Evolutionary conservation across 2,888 invertebrate genomes (phyloP).

Genomic region (Heliothis peltigera): DNA sequence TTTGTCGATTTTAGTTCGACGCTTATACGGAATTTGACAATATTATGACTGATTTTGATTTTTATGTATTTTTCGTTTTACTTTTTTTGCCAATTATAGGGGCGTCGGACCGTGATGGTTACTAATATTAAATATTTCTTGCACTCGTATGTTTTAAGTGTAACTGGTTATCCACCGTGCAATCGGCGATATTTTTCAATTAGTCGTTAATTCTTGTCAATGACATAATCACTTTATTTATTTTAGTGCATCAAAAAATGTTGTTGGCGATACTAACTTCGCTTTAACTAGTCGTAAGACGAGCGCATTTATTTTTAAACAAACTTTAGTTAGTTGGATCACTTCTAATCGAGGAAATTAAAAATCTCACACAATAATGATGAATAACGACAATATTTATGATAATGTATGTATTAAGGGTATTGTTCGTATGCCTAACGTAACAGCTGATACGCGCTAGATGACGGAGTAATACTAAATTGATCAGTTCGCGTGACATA

Average conservation of each 20-base stretch:
- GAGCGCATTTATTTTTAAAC: constrained; percentile 75
- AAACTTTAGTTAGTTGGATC: constrained; percentile 39
- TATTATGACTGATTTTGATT: constrained; percentile 77
- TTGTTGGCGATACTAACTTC: constrained; percentile 65
- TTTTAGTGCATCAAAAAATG: constrained; percentile 51
- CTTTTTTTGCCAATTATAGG: constrained; percentile 46
- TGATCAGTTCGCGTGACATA: constrained; percentile 50
- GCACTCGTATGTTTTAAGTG: constrained; percentile 45
- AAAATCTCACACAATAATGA: constrained; percentile 57
- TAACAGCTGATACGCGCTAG: constrained; percentile 25
- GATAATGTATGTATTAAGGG: constrained; percentile 43
- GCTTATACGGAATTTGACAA: constrained; percentile 69
- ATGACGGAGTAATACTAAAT: constrained; percentile 16
- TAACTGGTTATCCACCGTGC: constrained; percentile 41
- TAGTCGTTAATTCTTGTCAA: constrained; percentile 51
- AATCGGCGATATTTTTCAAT: constrained; percentile 52
- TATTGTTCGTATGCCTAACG: constrained; percentile 27
- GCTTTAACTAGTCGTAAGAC: constrained; percentile 76
- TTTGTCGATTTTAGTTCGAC: constrained; percentile 68
- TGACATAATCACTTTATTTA: constrained; percentile 48
- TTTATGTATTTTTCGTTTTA: constrained; percentile 60
- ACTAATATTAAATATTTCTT: constrained; percentile 49
- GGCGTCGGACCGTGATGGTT: constrained; percentile 38
- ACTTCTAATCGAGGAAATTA: constrained; percentile 43
- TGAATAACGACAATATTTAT: constrained; percentile 63